Conservation (phyloP, 2,888 invertebrate genomes). For the Agrochola macilenta region DNA sequence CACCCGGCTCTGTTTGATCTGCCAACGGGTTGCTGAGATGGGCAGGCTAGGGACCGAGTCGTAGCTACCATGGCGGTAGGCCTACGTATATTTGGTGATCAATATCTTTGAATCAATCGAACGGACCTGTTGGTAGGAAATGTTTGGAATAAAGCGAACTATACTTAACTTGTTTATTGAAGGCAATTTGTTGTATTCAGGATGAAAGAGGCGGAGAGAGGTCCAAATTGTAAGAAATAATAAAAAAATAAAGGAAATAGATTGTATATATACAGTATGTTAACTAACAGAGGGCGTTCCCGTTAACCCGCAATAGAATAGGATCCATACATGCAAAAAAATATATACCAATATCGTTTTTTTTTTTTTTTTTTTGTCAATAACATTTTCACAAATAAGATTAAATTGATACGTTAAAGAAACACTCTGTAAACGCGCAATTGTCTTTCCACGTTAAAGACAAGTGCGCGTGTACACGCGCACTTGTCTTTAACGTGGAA, state of each 20-base stretch:
- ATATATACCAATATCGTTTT: too few species aligned
- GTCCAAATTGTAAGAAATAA: too few species aligned
- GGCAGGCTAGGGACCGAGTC: constrained; percentile 33
- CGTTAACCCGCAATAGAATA: too few species aligned
- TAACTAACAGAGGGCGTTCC: too few species aligned
- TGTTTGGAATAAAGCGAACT: background rate
- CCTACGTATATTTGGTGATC: constrained; percentile 51
- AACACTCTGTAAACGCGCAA: too few species aligned
- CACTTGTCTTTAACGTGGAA: too few species aligned
- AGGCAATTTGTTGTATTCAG: background rate
- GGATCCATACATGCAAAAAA: too few species aligned
- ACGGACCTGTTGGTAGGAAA: constrained; percentile 14
- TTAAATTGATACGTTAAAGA: too few species aligned
- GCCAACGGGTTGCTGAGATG: constrained; percentile 75
- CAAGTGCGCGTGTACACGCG: too few species aligned
- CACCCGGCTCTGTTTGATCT: constrained; percentile 80
- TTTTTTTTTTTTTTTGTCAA: too few species aligned
- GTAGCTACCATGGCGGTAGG: constrained; percentile 48
- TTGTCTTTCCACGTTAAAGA: too few species aligned
- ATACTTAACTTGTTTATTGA: background rate
- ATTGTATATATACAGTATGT: background rate
- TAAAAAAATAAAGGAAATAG: background rate
- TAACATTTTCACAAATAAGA: too few species aligned
- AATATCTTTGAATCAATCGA: constrained; percentile 48
- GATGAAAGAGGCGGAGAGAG: background rate